Conservation (phyloP, 1,140 invertebrate species). For the Sycobia sp. region DNA sequence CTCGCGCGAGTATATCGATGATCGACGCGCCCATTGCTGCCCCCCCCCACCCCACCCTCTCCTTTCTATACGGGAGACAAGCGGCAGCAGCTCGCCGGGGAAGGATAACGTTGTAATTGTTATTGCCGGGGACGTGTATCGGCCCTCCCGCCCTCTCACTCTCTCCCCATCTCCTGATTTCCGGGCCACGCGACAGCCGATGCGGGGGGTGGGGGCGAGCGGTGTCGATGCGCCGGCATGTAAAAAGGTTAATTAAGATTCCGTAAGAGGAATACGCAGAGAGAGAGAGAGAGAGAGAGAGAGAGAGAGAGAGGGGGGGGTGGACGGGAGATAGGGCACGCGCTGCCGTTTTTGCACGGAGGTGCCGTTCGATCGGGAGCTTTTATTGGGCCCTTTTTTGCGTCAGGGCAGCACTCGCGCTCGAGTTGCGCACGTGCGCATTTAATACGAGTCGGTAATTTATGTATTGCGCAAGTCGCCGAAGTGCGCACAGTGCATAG, state of each 20-base stretch:
- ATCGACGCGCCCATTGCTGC: constrained; percentile 14
- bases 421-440: neutral
- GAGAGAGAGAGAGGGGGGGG: too few relatives aligned
- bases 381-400: neutral
- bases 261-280: constrained; percentile 16
- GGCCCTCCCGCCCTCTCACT: neutral
- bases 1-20: constrained; percentile 14
- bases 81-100: too few relatives aligned
- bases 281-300: too few relatives aligned
- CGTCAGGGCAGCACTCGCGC: neutral
- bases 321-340: too few relatives aligned
- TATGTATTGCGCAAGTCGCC: constrained; percentile 1
- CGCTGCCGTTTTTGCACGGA: too few relatives aligned
- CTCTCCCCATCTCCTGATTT: too few relatives aligned
- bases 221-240: neutral
- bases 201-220: too few relatives aligned
- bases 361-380: too few relatives aligned
- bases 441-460: constrained; percentile 3
- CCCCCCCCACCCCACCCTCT: too few relatives aligned
- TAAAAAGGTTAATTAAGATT: constrained; percentile 32
- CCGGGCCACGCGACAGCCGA: neutral
- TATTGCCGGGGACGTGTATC: constrained; percentile 7
- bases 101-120: constrained; percentile 12
- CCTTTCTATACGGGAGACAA: too few relatives aligned
- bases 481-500: too few relatives aligned